These are phyloP conservation scores for Poecilobothrus nobilitatus DNA, from an alignment of 2,888 invertebrate genomes.

Conservation along the genomic window DNA sequence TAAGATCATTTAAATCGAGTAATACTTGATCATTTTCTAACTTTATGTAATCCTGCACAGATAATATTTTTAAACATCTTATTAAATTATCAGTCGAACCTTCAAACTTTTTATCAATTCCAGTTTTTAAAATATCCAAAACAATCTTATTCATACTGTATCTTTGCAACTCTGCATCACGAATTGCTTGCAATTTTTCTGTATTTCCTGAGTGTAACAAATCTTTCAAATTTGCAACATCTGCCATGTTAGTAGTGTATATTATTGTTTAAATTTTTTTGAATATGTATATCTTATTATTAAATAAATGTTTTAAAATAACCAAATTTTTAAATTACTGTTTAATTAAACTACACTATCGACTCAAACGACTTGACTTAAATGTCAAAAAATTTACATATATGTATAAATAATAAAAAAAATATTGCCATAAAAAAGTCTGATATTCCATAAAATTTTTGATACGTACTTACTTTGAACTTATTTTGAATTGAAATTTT, in stretches of 20 bases:
- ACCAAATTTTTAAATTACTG: too few species aligned
- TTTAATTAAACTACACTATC: too few species aligned
- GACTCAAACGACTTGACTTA: too few species aligned
- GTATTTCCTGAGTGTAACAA: slow-evolving; percentile 30
- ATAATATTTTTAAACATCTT: slow-evolving; percentile 26
- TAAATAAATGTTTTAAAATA: too few species aligned
- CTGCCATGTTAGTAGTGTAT: slow-evolving; percentile 17
- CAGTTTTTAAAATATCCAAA: slow-evolving; percentile 27
- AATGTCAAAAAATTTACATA: too few species aligned
- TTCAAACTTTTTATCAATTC: slow-evolving; percentile 23
- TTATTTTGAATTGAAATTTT: too few species aligned
- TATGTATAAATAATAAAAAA: too few species aligned
- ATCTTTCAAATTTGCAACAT: slow-evolving; percentile 26
- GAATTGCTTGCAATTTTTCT: slow-evolving; percentile 29
- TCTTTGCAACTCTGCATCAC: slow-evolving; percentile 28
- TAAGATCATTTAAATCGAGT: slow-evolving; percentile 26
- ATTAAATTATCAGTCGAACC: slow-evolving; percentile 22
- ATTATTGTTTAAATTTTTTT: too few species aligned
- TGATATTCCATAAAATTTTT: too few species aligned
- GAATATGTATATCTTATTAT: too few species aligned
- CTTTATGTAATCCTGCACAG: slow-evolving; percentile 26
- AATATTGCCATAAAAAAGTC: too few species aligned
- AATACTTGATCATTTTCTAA: slow-evolving; percentile 23
- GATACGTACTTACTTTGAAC: too few species aligned
- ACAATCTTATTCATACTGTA: slow-evolving; percentile 33